Evolutionary conservation across 2,888 invertebrate genomes (phyloP), one percentile per base, ranked within the genome.

Genomic region (Artemia sinica): DNA sequence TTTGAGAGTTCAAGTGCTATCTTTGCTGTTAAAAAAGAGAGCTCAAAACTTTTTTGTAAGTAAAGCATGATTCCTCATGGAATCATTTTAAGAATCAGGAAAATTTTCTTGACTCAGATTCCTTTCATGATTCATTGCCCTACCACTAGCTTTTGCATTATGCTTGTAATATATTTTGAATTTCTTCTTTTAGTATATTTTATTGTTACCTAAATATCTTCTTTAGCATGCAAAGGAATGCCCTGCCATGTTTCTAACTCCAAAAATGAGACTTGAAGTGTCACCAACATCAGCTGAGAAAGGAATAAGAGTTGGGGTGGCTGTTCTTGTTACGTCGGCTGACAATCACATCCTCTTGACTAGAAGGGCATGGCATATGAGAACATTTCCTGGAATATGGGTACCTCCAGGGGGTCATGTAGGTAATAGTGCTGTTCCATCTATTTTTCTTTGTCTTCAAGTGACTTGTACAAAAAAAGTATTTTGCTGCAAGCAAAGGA

Each of bases 381-480:
- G 78, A 14, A 76, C 79, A 51, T 80, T 79, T 73, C 79, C 80
- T 9, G 76, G 77, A 10, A 75, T 78, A 8, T 80, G 80, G 80
- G 80, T 80, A 1, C 79, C 80, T 48, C 80, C 80, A 72, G 79
- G 79, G 67, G 79, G 79, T 6, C 78, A 78, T 71, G 71, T 79
- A 51, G 79, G 75, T 73, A 66, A 28, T 71, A 67, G 11, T 41
- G 48, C n/a, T n/a, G 13, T 58, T 58, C 58, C n/a, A 58, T 13
- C 58, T 13, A 13, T 13, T 14, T 58, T 2, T 13, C 14, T 58
- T 13, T 14, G 14, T 13, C 58, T 58, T 14, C 14, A 4, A 14
- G 13, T 58, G 48, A 48, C 28, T 65, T n/a, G 13, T 41, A 12
- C 65, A 67, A 63, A 67, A 48, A 65, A 66, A 28, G 41, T 52